phyloP scores from a whole-genome alignment of 2,797 vertebrate genomes.

The Hypotaenidia okinawae region DNA sequence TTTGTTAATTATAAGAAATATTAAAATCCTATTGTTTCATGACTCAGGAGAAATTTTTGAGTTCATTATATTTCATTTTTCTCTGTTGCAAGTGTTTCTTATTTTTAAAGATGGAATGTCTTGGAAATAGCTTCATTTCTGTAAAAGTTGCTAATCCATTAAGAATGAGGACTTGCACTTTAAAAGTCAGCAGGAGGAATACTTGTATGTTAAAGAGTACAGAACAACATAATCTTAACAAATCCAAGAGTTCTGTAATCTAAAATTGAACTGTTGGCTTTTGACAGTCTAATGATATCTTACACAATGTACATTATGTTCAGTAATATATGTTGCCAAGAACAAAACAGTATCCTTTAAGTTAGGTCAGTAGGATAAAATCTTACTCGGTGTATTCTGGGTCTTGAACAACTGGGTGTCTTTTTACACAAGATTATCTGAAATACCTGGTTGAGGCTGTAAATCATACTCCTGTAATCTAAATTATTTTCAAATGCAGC shows the following conservation, averaged over 20 bases:
- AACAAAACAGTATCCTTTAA: not conserved
- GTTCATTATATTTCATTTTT: not conserved
- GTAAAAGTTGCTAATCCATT: not conserved
- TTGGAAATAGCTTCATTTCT: not conserved
- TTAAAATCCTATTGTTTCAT: not conserved
- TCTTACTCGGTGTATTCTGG: not conserved
- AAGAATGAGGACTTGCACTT: not conserved
- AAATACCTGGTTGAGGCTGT: not conserved
- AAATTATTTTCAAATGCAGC: not conserved
- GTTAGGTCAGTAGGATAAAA: not conserved
- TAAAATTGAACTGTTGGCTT: not conserved
- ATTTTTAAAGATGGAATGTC: not conserved
- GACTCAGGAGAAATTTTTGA: not conserved
- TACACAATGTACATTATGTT: not conserved
- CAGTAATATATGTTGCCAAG: not conserved
- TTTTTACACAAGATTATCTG: not conserved
- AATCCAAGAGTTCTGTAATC: not conserved
- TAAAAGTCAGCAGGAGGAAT: not conserved
- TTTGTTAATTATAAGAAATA: not conserved
- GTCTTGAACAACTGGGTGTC: not conserved
- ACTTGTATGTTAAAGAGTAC: not conserved
- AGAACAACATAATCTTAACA: not conserved
- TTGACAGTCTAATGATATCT: not conserved
- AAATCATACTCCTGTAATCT: not conserved
- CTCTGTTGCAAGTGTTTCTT: not conserved